Base-by-base conservation (phyloP, 1,140 invertebrate species). In the Micrasema longulum region DNA sequence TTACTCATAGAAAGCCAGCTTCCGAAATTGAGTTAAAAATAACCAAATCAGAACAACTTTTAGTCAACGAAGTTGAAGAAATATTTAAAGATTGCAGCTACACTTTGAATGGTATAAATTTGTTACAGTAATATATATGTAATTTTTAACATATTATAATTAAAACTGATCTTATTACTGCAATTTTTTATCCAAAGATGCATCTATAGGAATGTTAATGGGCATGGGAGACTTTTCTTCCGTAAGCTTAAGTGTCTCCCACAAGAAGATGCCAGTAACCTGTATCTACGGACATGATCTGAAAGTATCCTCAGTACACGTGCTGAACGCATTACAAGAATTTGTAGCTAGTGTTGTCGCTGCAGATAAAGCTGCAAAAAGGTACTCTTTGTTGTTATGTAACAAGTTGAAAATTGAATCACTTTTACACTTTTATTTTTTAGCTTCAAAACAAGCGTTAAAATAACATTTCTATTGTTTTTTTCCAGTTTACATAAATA, bases 231-330 rank as follows among this genome's bases (percentile, higher is more conserved):
- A 20, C 14, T 35, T 23, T 22, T 16, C 26, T 16, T 12, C 31
- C n/a, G 12, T 14, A 66, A 31, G 26, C 10, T 5, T 12, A 4
- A 52, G 23, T n/a, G 26, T 16, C 4, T 36, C 16, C 3, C 22
- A 10, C 20, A 55, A n/a, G 4, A 53, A 50, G 9, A 55, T 68
- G 48, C 26, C 36, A 2, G 65, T 55, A 14, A 53, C 50, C 5
- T 74, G 72, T 48, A 45, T 16, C 16, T 47, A 18, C 50, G 83
- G 83, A 2, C 88, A 89, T 69, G 72, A 82, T 36, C 77, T 89
- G 23, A 80, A 86, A 78, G 88, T 89, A 53, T 84, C 88, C 76
- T 81, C 85, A 4, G 82, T 83, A 67, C 82, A 86, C 77, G 87
- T 89, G 1, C 79, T 88, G 14, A 86, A 81, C 38, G 86, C 85